Base-by-base conservation (phyloP, 2,888 invertebrate species). In the Lomographa bimaculata region DNA sequence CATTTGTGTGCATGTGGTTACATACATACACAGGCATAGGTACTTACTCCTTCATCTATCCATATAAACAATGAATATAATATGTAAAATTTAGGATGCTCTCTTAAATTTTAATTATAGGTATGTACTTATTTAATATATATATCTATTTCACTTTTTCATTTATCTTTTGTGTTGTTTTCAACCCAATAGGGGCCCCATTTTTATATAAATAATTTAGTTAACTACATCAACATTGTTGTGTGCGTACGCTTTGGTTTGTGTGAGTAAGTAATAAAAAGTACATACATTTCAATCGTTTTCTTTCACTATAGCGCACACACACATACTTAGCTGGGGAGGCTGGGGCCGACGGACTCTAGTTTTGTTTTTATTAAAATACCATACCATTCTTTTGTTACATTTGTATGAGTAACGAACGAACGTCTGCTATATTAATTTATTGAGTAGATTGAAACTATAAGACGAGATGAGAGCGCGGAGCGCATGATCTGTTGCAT, bases 341-440 rank as follows among this genome's bases (percentile, higher is more conserved):
- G 53, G 54, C 58, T 60, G 65, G 55, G 56, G 53, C 61, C 60
- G 60, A 56, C 55, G 55, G 58, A 68, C 67, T 64, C 62, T 61
- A 65, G 64, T 66, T 68, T 72, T 74, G 73, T 75, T 79, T 78
- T 75, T 77, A 72, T 76, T 71, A 57, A 71, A 66, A 79, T 79
- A 74, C 76, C 79, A 71, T 74, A 43, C 49, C 48, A 35, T 39
- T 36, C 43, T 43, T 42, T 34, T 42, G 47, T 45, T 46, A 42
- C 46, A 42, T 42, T 46, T 32, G 38, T 42, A 38, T 39, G 36
- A 40, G 40, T 34, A 43, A 38, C n/a, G n/a, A n/a, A n/a, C n/a
- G n/a, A n/a, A n/a, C 37, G 43, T 37, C 29, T 29, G 32, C 27
- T 32, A 17, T 32, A 27, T 37, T 32, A 23, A 30, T 43, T 44